phyloP scores from a whole-genome alignment of 2,888 invertebrate genomes.

The Leptodirus hochenwartii region DNA sequence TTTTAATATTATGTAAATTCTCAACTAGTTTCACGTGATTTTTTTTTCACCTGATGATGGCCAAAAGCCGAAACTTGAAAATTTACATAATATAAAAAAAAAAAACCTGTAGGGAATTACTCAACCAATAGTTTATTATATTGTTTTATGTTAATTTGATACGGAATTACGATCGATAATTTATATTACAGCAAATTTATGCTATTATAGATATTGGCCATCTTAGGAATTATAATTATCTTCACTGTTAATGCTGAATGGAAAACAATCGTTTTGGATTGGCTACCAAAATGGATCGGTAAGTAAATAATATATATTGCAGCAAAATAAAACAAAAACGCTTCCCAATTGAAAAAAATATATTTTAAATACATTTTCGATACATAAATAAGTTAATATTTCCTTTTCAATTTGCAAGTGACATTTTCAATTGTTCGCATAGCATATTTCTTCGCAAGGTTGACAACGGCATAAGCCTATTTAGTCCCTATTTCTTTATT shows the following conservation, averaged over 20 bases:
- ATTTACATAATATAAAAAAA: slow-evolving; percentile 1
- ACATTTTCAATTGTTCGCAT: too few species aligned
- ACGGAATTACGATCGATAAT: too few species aligned
- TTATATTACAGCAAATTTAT: not conserved
- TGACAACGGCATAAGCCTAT: too few species aligned
- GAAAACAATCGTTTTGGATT: slow-evolving; percentile 61
- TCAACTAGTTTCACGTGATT: slow-evolving; percentile 7
- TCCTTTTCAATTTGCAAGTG: too few species aligned
- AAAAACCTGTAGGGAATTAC: too few species aligned
- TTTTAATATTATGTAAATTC: too few species aligned
- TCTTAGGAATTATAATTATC: slow-evolving; percentile 48
- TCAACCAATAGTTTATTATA: slow-evolving; percentile 1
- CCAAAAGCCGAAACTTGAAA: too few species aligned
- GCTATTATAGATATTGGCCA: slow-evolving; percentile 37
- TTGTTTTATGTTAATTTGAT: slow-evolving; percentile 4
- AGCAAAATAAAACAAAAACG: slow-evolving; percentile 2
- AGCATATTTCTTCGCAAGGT: too few species aligned
- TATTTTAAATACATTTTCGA: slow-evolving; percentile 7
- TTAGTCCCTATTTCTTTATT: too few species aligned
- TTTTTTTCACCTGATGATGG: too few species aligned
- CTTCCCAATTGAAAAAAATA: slow-evolving; percentile 4
- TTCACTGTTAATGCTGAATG: slow-evolving; percentile 47
- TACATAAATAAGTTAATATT: too few species aligned
- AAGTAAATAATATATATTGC: slow-evolving; percentile 22
- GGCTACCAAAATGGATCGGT: slow-evolving; percentile 47